These are phyloP conservation scores for Morone chrysops DNA, from an alignment of 2,113 vertebrate species.

Conservation along the genomic window DNA sequence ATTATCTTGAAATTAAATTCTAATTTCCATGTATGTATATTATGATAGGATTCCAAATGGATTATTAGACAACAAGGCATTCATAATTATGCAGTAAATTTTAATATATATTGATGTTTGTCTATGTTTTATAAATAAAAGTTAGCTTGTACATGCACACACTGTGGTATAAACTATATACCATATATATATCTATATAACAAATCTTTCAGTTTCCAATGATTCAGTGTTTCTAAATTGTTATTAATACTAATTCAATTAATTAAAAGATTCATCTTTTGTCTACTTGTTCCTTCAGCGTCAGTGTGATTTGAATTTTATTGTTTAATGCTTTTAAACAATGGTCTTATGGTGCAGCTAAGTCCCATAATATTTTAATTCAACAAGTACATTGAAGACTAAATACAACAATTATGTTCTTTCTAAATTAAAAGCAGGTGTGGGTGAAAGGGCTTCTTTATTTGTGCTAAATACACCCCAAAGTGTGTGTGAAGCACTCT, in stretches of 20 bases:
- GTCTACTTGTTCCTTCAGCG: not conserved
- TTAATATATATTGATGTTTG: too few relatives aligned
- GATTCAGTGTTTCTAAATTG: not conserved
- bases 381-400: constrained; percentile 2
- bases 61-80: too few relatives aligned
- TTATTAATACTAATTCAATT: too few relatives aligned
- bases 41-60: too few relatives aligned
- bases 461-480: constrained; percentile 49
- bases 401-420: constrained; percentile 32
- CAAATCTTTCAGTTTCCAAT: not conserved
- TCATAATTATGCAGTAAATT: too few relatives aligned
- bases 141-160: too few relatives aligned
- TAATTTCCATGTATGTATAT: too few relatives aligned
- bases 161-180: too few relatives aligned
- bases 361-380: constrained; percentile 17
- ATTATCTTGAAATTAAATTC: not conserved
- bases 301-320: not conserved
- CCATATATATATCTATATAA: too few relatives aligned
- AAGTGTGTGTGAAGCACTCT: constrained; percentile 42
- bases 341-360: not conserved
- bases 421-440: constrained; percentile 34
- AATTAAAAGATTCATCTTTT: not conserved
- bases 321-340: constrained; percentile 3
- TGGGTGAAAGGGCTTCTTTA: constrained; percentile 36
- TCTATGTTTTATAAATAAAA: too few relatives aligned